Evolutionary conservation across 2,888 invertebrate species (phyloP).

Genomic region (Syrphus vitripennis): DNA sequence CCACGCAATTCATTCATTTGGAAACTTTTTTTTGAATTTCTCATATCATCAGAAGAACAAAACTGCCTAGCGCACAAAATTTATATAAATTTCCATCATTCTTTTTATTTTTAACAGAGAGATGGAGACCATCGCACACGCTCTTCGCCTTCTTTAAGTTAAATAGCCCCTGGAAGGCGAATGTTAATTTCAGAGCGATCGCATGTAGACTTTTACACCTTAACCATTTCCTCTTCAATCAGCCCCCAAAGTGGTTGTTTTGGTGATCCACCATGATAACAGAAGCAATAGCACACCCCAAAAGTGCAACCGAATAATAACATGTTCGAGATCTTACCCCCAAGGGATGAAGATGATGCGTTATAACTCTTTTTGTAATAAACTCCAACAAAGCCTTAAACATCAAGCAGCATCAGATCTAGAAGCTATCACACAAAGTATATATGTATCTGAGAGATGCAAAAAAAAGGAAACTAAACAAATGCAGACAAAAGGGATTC

Average conservation of each 20-base stretch:
- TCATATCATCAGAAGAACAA: not conserved
- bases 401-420: not conserved
- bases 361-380: constrained; percentile 10
- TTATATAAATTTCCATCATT: constrained; percentile 40
- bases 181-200: constrained; percentile 67
- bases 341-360: constrained; percentile 62
- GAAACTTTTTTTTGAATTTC: constrained; percentile 18
- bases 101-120: not conserved
- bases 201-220: constrained; percentile 70
- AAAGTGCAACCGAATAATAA: constrained; percentile 81
- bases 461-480: not conserved
- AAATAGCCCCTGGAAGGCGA: constrained; percentile 60
- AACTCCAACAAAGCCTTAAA: not conserved
- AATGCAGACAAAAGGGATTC: constrained; percentile 67
- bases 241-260: constrained; percentile 57
- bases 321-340: constrained; percentile 73
- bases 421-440: constrained; percentile 65
- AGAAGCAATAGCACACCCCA: constrained; percentile 74
- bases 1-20: constrained; percentile 61
- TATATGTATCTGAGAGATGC: constrained; percentile 26
- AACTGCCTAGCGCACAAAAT: not conserved
- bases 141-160: constrained; percentile 11
- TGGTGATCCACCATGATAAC: constrained; percentile 44
- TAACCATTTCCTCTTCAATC: constrained; percentile 63
- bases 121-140: not conserved